These are phyloP conservation scores for Hemithea aestivaria DNA, from an alignment of 2,888 invertebrate species.

Conservation along the genomic window DNA sequence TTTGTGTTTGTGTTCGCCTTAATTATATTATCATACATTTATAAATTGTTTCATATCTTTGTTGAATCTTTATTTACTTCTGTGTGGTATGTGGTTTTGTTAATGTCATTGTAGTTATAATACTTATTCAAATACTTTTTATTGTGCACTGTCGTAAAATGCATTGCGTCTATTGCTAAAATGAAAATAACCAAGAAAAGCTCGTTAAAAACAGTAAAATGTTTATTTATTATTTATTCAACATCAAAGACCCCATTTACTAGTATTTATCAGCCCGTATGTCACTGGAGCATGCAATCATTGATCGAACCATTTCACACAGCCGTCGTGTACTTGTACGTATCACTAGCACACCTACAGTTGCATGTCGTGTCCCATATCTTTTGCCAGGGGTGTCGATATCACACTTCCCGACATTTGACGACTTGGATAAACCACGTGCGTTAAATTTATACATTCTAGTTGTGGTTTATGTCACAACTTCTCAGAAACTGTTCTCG, in stretches of 20 bases:
- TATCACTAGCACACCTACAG: slow-evolving; percentile 16
- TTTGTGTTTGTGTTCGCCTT: slow-evolving; percentile 15
- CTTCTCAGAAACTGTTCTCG: no score
- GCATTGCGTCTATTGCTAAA: neutral
- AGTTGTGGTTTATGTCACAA: no score
- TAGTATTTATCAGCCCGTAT: slow-evolving; percentile 23
- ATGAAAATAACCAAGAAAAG: slow-evolving; percentile 6
- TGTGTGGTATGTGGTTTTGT: neutral
- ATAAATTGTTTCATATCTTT: slow-evolving; percentile 4
- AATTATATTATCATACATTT: slow-evolving; percentile 11
- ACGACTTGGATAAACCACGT: slow-evolving; percentile 2
- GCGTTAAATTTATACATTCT: neutral
- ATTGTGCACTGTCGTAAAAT: neutral
- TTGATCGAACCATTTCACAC: slow-evolving; percentile 26
- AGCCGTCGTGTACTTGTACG: slow-evolving; percentile 20
- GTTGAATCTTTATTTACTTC: slow-evolving; percentile 2
- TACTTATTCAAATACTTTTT: neutral
- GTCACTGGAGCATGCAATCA: slow-evolving; percentile 30
- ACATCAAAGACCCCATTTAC: slow-evolving; percentile 22
- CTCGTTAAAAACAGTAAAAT: slow-evolving; percentile 14
- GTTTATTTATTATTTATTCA: slow-evolving; percentile 24
- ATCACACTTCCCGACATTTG: slow-evolving; percentile 10
- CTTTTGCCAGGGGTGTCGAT: slow-evolving; percentile 17
- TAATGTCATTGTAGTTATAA: neutral
- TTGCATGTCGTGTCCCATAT: slow-evolving; percentile 13